Evolutionary conservation across 1,140 invertebrate species (phyloP).

Genomic region (Trialeurodes vaporariorum): DNA sequence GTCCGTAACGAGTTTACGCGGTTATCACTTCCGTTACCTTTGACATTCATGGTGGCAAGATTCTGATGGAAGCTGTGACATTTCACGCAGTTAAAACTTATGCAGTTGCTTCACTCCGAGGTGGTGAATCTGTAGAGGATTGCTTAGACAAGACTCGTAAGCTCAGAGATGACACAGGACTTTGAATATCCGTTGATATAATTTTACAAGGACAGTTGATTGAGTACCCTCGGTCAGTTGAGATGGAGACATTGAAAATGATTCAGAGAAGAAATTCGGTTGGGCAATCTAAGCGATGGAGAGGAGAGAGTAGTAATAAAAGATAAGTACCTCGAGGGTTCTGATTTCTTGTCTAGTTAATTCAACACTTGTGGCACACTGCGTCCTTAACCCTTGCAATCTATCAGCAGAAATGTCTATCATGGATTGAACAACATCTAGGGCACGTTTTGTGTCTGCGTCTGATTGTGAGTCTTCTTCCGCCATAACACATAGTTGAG

Average conservation of each 20-base stretch:
- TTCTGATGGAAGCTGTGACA: too few species aligned
- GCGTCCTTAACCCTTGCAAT: constrained; percentile 78
- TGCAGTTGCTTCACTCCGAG: too few species aligned
- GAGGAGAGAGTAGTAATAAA: neutral
- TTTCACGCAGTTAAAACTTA: too few species aligned
- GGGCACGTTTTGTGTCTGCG: constrained; percentile 16
- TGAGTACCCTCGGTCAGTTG: too few species aligned
- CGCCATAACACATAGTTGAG: constrained; percentile 16
- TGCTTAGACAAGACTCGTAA: too few species aligned
- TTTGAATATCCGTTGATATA: too few species aligned
- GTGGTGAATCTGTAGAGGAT: too few species aligned
- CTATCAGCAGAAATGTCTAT: constrained; percentile 88
- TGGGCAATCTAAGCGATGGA: neutral
- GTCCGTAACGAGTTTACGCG: too few species aligned
- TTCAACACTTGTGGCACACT: constrained; percentile 82
- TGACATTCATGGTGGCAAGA: too few species aligned
- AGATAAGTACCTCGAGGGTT: constrained; percentile 63
- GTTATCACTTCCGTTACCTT: too few species aligned
- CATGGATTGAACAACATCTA: constrained; percentile 66
- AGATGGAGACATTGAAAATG: neutral
- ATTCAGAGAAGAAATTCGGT: neutral
- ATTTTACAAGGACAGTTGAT: too few species aligned
- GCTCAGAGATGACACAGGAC: too few species aligned
- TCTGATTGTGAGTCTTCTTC: constrained; percentile 20
- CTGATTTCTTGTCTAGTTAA: constrained; percentile 91